These are phyloP conservation scores for Dryadula phaetusa DNA, from an alignment of 2,888 invertebrate species.

Conservation along the genomic window DNA sequence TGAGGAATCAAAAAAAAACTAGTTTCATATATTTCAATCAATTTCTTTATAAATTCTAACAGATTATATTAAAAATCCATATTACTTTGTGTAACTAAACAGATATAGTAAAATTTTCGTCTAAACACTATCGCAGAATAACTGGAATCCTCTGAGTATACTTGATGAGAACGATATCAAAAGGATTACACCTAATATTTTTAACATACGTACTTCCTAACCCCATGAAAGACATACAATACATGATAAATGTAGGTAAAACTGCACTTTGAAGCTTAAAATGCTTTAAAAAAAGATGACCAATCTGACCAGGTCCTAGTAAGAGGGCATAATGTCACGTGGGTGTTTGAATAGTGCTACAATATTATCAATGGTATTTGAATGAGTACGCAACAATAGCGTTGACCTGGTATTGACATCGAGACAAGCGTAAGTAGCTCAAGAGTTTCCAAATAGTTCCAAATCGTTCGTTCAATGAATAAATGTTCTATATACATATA, in stretches of 20 bases:
- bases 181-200: no score
- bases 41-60: slow-evolving; percentile 1
- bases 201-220: no score
- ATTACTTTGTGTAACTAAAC: neutral
- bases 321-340: slow-evolving; percentile 44
- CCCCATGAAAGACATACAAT: no score
- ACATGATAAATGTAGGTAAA: no score
- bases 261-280: no score
- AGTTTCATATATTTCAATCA: slow-evolving; percentile 7
- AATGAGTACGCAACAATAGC: slow-evolving; percentile 46
- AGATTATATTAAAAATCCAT: neutral
- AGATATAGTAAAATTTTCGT: neutral
- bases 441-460: slow-evolving; percentile 37
- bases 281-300: neutral
- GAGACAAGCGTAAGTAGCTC: slow-evolving; percentile 40
- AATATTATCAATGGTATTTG: slow-evolving; percentile 50
- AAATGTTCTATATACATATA: no score
- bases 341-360: slow-evolving; percentile 50
- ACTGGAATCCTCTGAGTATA: no score
- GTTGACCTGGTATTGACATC: slow-evolving; percentile 41
- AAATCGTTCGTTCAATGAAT: slow-evolving; percentile 29
- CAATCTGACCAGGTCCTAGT: slow-evolving; percentile 23
- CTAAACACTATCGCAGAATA: neutral
- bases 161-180: no score
- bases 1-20: slow-evolving; percentile 14